Conservation (phyloP, 2,888 invertebrate species). For the Acleris sparsana region DNA sequence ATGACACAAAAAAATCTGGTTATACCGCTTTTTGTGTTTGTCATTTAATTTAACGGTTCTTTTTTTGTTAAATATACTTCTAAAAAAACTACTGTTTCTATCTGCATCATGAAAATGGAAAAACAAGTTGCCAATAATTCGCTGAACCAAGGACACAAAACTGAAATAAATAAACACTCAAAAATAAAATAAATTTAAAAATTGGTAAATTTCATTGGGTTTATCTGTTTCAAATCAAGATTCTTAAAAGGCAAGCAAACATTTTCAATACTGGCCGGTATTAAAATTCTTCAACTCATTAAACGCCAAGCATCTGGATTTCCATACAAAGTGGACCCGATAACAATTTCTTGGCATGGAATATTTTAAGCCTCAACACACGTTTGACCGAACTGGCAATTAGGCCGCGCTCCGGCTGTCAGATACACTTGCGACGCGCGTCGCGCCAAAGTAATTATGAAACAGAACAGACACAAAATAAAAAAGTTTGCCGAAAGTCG, state of each 20-base stretch:
- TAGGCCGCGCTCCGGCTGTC: slow-evolving; percentile 59
- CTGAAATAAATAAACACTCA: too few relatives aligned
- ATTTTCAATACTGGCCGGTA: slow-evolving; percentile 4
- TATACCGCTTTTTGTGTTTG: too few relatives aligned
- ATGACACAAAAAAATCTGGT: background rate
- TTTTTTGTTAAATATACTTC: too few relatives aligned
- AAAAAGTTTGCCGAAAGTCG: slow-evolving; percentile 43
- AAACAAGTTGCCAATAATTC: too few relatives aligned
- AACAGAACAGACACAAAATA: slow-evolving; percentile 52
- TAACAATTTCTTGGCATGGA: background rate
- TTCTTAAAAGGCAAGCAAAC: background rate
- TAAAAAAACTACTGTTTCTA: too few relatives aligned
- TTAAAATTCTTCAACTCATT: background rate
- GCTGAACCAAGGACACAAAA: too few relatives aligned
- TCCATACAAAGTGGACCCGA: background rate
- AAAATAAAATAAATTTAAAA: too few relatives aligned
- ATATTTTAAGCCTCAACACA: slow-evolving; percentile 6
- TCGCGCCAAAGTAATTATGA: slow-evolving; percentile 55
- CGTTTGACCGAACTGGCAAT: slow-evolving; percentile 48
- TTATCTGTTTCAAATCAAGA: background rate
- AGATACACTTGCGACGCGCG: slow-evolving; percentile 48
- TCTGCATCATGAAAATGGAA: too few relatives aligned
- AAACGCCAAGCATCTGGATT: background rate
- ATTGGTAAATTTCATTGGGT: too few relatives aligned
- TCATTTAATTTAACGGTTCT: too few relatives aligned